Evolutionary conservation across 2,888 invertebrate species (phyloP).

Genomic region (Caenorhabditis sp.): DNA sequence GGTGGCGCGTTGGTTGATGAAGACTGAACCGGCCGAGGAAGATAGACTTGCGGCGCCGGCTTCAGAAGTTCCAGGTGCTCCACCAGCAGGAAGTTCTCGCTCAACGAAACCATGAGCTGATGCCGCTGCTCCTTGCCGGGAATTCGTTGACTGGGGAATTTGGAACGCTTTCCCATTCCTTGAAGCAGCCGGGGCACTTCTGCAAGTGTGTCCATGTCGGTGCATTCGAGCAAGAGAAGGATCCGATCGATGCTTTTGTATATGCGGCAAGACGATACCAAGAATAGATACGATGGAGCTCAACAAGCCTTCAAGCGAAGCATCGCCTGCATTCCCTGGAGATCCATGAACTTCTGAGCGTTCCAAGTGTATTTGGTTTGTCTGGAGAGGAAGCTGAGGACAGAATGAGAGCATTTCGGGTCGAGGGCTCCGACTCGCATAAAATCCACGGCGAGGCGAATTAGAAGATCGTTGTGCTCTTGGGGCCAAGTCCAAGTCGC

Average conservation of each 20-base stretch:
- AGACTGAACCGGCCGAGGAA: neutral
- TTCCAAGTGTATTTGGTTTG: too few species aligned
- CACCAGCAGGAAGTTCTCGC: too few species aligned
- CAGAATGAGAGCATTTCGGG: too few species aligned
- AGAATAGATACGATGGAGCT: too few species aligned
- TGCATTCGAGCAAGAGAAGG: slow-evolving; percentile 73
- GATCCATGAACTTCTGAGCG: too few species aligned
- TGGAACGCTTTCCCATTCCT: slow-evolving; percentile 78
- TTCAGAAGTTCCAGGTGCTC: slow-evolving; percentile 14
- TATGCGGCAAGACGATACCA: slow-evolving; percentile 76
- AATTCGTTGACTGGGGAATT: slow-evolving; percentile 72
- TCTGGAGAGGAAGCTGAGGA: too few species aligned
- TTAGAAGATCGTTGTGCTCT: slow-evolving; percentile 37
- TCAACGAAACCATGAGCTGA: slow-evolving; percentile 77
- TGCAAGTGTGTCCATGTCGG: slow-evolving; percentile 74
- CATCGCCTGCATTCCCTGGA: too few species aligned
- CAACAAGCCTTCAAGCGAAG: too few species aligned
- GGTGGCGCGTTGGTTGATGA: too few species aligned
- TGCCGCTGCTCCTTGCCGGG: slow-evolving; percentile 68
- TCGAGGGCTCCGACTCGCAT: slow-evolving; percentile 21
- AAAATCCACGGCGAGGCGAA: slow-evolving; percentile 32
- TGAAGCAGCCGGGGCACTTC: slow-evolving; percentile 76
- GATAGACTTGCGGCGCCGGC: too few species aligned
- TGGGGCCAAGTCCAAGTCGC: slow-evolving; percentile 22
- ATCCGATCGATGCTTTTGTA: slow-evolving; percentile 77